Evolutionary conservation across 2,888 invertebrate species (phyloP).

Genomic region (Torymus texanus): DNA sequence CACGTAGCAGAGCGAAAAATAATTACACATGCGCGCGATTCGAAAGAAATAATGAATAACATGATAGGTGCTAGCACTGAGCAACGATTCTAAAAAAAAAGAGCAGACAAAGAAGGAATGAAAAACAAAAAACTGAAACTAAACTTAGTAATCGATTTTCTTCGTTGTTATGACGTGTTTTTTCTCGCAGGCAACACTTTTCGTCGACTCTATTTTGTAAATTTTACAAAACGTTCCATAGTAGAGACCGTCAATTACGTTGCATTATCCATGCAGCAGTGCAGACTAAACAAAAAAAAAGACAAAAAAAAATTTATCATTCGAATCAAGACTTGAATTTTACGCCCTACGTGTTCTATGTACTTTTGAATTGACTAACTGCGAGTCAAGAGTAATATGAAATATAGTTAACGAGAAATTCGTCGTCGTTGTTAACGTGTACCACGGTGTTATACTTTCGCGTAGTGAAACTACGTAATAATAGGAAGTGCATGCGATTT

Average conservation of each 20-base stretch:
- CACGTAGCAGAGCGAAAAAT: no score
- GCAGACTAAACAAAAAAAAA: background rate
- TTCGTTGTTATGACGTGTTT: conserved; percentile 8
- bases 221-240: conserved; percentile 27
- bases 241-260: conserved; percentile 35
- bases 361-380: conserved; percentile 1
- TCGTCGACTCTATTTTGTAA: conserved; percentile 40
- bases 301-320: background rate
- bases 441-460: background rate
- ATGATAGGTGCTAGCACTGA: conserved; percentile 12
- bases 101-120: background rate
- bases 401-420: conserved; percentile 20
- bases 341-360: conserved; percentile 34
- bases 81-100: no score
- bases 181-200: conserved; percentile 21
- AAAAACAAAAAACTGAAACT: conserved; percentile 1
- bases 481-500: conserved; percentile 4
- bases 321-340: conserved; percentile 21
- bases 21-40: conserved; percentile 33
- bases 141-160: conserved; percentile 7
- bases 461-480: conserved; percentile 24
- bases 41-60: background rate
- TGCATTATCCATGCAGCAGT: conserved; percentile 14
- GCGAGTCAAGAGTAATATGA: conserved; percentile 34
- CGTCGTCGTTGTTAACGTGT: conserved; percentile 33